These are phyloP conservation scores for Callionymus lyra DNA, from an alignment of 2,113 vertebrate species.

Conservation along the genomic window DNA sequence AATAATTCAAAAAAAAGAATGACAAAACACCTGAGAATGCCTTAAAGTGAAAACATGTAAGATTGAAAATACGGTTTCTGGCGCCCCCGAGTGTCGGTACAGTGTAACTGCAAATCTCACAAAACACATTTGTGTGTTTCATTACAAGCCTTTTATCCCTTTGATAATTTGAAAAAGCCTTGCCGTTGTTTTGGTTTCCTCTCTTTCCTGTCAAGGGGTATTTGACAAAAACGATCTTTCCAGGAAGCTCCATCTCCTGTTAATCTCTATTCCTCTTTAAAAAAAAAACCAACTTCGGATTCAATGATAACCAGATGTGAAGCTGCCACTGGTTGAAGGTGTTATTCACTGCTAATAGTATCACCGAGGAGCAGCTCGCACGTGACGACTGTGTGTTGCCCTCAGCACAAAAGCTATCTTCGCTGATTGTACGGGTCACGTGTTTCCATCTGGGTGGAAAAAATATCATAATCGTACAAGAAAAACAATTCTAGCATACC, in stretches of 20 bases:
- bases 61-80: too few species aligned
- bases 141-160: too few species aligned
- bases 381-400: constrained; percentile 27
- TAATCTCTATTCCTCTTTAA: constrained; percentile 32
- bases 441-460: constrained; percentile 43
- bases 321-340: constrained; percentile 24
- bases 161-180: constrained; percentile 1
- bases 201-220: too few species aligned
- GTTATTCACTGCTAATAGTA: constrained; percentile 22
- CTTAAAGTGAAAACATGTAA: too few species aligned
- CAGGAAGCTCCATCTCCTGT: constrained; percentile 27
- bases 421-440: constrained; percentile 42
- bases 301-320: constrained; percentile 60
- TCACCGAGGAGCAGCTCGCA: constrained; percentile 14
- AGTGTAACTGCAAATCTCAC: too few species aligned
- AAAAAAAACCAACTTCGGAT: constrained; percentile 38
- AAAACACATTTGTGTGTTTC: too few species aligned
- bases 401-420: constrained; percentile 30
- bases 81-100: too few species aligned
- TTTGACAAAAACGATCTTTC: constrained; percentile 34
- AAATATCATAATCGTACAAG: constrained; percentile 26
- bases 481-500: constrained; percentile 49
- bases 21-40: too few species aligned
- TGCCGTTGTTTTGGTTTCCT: too few species aligned
- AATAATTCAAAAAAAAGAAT: too few species aligned